These are phyloP conservation scores for Geophilus truncorum DNA, from an alignment of 2,888 invertebrate species.

Conservation along the genomic window DNA sequence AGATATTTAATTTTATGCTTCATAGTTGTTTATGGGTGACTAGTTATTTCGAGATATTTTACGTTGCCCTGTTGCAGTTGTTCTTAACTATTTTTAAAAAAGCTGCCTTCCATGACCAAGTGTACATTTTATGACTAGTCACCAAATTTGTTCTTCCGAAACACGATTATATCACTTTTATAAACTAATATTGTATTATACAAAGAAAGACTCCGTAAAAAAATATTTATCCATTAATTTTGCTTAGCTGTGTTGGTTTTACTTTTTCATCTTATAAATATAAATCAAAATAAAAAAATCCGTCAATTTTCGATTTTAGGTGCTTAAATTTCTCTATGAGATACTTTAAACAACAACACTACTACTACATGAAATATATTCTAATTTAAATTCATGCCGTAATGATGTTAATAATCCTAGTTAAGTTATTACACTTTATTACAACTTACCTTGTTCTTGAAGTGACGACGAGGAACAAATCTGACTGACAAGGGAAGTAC, in stretches of 20 bases:
- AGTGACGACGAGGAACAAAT: too few relatives aligned
- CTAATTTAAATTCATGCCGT: not conserved
- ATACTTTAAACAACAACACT: not conserved
- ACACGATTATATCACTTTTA: not conserved
- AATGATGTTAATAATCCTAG: too few relatives aligned
- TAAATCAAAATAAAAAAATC: constrained; percentile 1
- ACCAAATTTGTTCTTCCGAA: constrained; percentile 12
- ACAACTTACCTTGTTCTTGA: too few relatives aligned
- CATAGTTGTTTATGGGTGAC: constrained; percentile 17
- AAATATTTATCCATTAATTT: not conserved
- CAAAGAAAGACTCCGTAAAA: not conserved
- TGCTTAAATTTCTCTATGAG: too few relatives aligned
- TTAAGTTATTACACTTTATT: too few relatives aligned
- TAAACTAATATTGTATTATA: constrained; percentile 15
- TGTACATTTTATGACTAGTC: constrained; percentile 21
- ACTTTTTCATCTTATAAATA: not conserved
- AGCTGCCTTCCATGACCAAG: constrained; percentile 24
- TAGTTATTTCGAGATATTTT: constrained; percentile 13
- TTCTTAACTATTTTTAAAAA: not conserved
- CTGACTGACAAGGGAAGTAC: too few relatives aligned
- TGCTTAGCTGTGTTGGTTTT: constrained; percentile 21
- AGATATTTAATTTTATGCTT: not conserved
- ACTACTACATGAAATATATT: not conserved
- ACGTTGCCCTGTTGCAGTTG: constrained; percentile 9
- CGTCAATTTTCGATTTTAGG: not conserved